Percentiles rank a stretch among this genome's conserved stretches.
These are phyloP conservation scores for Onychomys arenicola DNA, from an alignment of 2,797 vertebrate genomes.

Conservation along the genomic window DNA sequence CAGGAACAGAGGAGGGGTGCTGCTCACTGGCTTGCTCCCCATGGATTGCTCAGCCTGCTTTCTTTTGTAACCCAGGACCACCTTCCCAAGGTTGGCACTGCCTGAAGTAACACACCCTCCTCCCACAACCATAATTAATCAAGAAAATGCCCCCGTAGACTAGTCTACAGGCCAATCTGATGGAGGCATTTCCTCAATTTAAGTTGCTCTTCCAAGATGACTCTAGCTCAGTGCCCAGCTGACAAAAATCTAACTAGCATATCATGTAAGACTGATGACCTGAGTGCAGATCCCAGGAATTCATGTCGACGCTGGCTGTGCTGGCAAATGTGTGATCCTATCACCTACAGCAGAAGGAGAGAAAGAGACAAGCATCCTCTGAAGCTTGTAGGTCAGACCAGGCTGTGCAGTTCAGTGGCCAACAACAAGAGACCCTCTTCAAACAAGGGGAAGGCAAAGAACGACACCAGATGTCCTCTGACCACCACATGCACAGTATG, in stretches of 20 bases:
- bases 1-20: background rate
- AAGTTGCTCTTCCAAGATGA: background rate
- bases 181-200: background rate
- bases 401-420: background rate
- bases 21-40: background rate
- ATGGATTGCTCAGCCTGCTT: background rate
- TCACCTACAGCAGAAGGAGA: background rate
- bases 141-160: background rate
- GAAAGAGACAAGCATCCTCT: background rate
- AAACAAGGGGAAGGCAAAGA: background rate
- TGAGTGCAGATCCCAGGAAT: background rate
- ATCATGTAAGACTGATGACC: background rate
- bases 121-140: background rate
- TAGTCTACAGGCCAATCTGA: background rate
- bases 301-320: background rate
- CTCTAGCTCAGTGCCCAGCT: background rate
- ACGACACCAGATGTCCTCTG: background rate
- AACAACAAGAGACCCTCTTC: background rate
- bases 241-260: background rate
- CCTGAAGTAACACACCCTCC: background rate
- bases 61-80: background rate
- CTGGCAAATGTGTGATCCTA: background rate
- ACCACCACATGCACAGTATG: background rate
- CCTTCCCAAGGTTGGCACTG: background rate
- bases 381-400: background rate